Evolutionary conservation across 2,888 invertebrate species (phyloP).

Genomic region (Tigriopus californicus): DNA sequence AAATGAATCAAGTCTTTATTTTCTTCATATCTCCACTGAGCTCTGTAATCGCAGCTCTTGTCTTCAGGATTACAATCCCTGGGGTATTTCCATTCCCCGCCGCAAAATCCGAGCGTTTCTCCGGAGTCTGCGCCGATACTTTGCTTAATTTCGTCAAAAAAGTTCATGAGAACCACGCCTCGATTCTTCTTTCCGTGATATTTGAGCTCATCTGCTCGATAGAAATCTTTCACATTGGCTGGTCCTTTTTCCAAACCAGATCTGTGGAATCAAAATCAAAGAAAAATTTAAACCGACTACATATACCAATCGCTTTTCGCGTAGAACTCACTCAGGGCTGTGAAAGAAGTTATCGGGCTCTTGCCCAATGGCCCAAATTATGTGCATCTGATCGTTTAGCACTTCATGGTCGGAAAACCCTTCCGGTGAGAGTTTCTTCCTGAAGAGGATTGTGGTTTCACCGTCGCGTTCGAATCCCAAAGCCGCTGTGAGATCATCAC

Average conservation of each 20-base stretch:
- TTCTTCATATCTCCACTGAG: constrained; percentile 52
- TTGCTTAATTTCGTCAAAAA: constrained; percentile 35
- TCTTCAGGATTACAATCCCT: constrained; percentile 41
- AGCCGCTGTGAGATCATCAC: constrained; percentile 67
- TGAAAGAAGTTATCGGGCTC: constrained; percentile 51
- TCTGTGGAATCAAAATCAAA: background rate
- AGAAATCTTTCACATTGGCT: constrained; percentile 53
- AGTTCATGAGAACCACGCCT: constrained; percentile 59
- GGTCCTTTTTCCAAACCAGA: constrained; percentile 46
- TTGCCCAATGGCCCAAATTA: constrained; percentile 89
- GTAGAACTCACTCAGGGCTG: constrained; percentile 31
- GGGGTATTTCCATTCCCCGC: constrained; percentile 59
- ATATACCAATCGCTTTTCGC: constrained; percentile 29
- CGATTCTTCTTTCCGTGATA: constrained; percentile 78
- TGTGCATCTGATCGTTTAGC: constrained; percentile 58
- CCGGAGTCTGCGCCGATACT: constrained; percentile 6
- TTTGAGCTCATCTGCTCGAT: constrained; percentile 70
- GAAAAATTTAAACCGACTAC: constrained; percentile 39
- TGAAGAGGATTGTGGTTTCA: constrained; percentile 70
- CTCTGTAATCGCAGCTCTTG: constrained; percentile 56
- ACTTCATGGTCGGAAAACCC: constrained; percentile 73
- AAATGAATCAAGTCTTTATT: constrained; percentile 55
- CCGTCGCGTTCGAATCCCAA: constrained; percentile 75
- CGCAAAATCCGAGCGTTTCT: constrained; percentile 38
- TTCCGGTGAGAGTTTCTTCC: constrained; percentile 53